phyloP scores from a whole-genome alignment of 2,113 vertebrate genomes.

The Nicator chloris region DNA sequence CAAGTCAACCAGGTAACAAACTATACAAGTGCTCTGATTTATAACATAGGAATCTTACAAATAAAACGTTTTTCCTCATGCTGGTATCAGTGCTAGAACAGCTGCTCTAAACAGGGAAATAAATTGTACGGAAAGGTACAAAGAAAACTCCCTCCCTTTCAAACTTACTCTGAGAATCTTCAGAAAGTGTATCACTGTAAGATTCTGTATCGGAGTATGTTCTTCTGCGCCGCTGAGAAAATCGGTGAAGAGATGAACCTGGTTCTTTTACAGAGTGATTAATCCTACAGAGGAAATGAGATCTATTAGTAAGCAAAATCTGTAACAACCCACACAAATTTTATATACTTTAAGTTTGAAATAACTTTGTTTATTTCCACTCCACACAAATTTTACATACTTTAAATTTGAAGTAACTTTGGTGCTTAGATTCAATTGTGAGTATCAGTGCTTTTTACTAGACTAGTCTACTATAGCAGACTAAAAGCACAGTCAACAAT shows the following conservation, averaged over 20 bases:
- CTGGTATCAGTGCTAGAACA: neutral
- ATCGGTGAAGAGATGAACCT: slow-evolving; percentile 62
- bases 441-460: neutral
- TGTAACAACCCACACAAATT: neutral
- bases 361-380: neutral
- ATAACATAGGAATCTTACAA: neutral
- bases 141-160: neutral
- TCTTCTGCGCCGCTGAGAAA: slow-evolving; percentile 74
- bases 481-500: neutral
- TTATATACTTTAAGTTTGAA: neutral
- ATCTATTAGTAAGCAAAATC: neutral
- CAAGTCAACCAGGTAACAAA: neutral
- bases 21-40: neutral
- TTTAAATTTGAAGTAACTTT: neutral
- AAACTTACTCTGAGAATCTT: slow-evolving; percentile 81
- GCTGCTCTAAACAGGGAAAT: neutral
- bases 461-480: neutral
- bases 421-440: neutral
- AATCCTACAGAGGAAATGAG: slow-evolving; percentile 61
- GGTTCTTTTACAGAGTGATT: slow-evolving; percentile 72
- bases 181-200: slow-evolving; percentile 65
- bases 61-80: neutral
- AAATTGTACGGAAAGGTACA: neutral
- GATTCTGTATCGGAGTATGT: slow-evolving; percentile 82
- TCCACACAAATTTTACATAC: neutral